Conservation (phyloP, 2,888 invertebrate species). For the Dasypogon diadema region DNA sequence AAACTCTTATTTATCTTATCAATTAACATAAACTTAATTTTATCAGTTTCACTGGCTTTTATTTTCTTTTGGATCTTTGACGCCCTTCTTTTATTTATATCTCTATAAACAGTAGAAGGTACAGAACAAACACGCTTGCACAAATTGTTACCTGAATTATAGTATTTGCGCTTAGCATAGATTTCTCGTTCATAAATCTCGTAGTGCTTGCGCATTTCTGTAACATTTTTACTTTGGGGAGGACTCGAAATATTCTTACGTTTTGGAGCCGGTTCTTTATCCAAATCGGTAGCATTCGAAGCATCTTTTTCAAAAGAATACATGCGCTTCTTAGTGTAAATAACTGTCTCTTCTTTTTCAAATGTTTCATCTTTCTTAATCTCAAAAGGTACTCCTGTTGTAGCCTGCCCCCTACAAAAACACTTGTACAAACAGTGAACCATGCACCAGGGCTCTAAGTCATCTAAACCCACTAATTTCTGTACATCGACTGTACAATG, state of each 20-base stretch:
- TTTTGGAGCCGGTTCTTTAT: not conserved
- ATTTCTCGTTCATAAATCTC: not conserved
- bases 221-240: too few species aligned
- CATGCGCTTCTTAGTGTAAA: conserved; percentile 58
- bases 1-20: not conserved
- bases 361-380: conserved; percentile 58
- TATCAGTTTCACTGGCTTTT: not conserved
- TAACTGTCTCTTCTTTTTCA: conserved; percentile 60
- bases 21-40: not conserved
- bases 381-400: conserved; percentile 62
- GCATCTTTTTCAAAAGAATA: conserved; percentile 64
- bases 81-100: not conserved
- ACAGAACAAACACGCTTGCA: conserved; percentile 12
- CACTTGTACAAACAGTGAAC: conserved; percentile 76
- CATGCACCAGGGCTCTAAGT: conserved; percentile 76
- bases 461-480: conserved; percentile 64
- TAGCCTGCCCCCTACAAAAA: conserved; percentile 71
- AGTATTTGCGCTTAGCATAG: not conserved
- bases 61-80: not conserved
- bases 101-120: not conserved
- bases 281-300: too few species aligned
- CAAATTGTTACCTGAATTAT: not conserved
- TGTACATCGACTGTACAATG: conserved; percentile 64
- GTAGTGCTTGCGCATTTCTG: not conserved
- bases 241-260: not conserved